phyloP scores from a whole-genome alignment of 2,888 invertebrate genomes.

The Andrena camellia region DNA sequence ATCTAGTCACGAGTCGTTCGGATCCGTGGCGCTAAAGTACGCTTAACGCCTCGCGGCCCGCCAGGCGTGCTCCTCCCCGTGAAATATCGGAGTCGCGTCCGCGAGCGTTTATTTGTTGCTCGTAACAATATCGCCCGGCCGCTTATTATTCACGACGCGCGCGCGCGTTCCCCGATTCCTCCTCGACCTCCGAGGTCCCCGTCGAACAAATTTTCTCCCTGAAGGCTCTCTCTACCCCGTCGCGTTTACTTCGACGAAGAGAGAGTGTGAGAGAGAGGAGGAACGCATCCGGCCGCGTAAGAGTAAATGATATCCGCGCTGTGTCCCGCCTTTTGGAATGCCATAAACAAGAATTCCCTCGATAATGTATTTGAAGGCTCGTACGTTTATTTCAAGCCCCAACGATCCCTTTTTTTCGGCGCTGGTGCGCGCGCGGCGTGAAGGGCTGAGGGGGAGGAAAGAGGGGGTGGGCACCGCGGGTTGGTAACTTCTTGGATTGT shows the following conservation, averaged over 20 bases:
- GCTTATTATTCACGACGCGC: slow-evolving; percentile 65
- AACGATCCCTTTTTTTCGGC: slow-evolving; percentile 64
- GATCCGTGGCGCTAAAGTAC: slow-evolving; percentile 45
- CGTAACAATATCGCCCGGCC: slow-evolving; percentile 57
- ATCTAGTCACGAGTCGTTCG: slow-evolving; percentile 45
- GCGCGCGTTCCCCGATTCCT: slow-evolving; percentile 31
- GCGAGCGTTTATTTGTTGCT: slow-evolving; percentile 67
- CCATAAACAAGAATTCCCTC: slow-evolving; percentile 75
- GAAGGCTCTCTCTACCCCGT: slow-evolving; percentile 44
- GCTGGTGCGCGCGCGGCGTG: neutral
- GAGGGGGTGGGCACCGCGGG: slow-evolving; percentile 17
- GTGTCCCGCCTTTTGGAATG: slow-evolving; percentile 66
- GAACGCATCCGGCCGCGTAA: slow-evolving; percentile 22
- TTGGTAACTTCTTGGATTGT: slow-evolving; percentile 66
- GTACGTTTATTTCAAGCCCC: slow-evolving; percentile 70
- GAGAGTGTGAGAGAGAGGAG: neutral
- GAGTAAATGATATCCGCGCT: slow-evolving; percentile 66
- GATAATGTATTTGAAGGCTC: slow-evolving; percentile 75
- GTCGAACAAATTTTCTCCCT: slow-evolving; percentile 55
- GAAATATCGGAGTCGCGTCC: slow-evolving; percentile 50
- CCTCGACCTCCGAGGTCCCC: slow-evolving; percentile 3
- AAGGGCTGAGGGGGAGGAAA: neutral
- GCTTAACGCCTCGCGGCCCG: slow-evolving; percentile 43
- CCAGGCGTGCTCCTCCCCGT: slow-evolving; percentile 4
- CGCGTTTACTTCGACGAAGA: slow-evolving; percentile 55